Evolutionary conservation across 37 sponge, comb jelly and placozoan genomes (phyloP).

Genomic region (Agelas oroides): DNA sequence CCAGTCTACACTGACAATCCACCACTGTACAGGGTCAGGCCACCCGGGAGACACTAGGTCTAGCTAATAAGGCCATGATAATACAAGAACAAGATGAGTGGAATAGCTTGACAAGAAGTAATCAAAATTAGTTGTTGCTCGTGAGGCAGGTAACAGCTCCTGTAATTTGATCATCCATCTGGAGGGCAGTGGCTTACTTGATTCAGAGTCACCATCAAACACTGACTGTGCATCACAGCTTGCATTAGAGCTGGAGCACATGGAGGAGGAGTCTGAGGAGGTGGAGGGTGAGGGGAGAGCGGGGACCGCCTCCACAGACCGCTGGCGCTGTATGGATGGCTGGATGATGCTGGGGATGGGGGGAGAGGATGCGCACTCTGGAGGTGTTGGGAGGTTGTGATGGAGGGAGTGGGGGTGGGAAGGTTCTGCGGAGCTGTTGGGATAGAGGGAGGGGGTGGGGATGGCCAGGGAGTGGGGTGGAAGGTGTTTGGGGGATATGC

Average conservation of each 20-base stretch:
- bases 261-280: constrained; percentile 66
- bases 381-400: constrained; percentile 42
- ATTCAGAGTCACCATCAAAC: constrained; percentile 19
- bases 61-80: too few species aligned
- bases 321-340: constrained; percentile 25
- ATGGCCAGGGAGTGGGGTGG: constrained; percentile 7
- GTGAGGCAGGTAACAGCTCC: too few species aligned
- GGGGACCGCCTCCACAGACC: constrained; percentile 20
- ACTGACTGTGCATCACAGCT: constrained; percentile 45
- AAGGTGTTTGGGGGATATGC: background rate
- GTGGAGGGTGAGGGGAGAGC: constrained; percentile 65
- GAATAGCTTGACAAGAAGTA: too few species aligned
- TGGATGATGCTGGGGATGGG: constrained; percentile 12
- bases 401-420: background rate
- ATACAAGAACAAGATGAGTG: too few species aligned
- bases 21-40: too few species aligned
- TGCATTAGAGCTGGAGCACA: constrained; percentile 64
- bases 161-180: too few species aligned
- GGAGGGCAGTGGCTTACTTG: constrained; percentile 14
- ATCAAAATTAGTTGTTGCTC: too few species aligned
- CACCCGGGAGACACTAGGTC: too few species aligned
- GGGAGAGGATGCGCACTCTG: constrained; percentile 12
- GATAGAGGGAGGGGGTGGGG: background rate
- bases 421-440: background rate
- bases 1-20: too few species aligned